Percentiles rank a stretch among this genome's conserved stretches.
phyloP scores from a whole-genome alignment of 1,140 invertebrate species.

The Capitella teleta region DNA sequence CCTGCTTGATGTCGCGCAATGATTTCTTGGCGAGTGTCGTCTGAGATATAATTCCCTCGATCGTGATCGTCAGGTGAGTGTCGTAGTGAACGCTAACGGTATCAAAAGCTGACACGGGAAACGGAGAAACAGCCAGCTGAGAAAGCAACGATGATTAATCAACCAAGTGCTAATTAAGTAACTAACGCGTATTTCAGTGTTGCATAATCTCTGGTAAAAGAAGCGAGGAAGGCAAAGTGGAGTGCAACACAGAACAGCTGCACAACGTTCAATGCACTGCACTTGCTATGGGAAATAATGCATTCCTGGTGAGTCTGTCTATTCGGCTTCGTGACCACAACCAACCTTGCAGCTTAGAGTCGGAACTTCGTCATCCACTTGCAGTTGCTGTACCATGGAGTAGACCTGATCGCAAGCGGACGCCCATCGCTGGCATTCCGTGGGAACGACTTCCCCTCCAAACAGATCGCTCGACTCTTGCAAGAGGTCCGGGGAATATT shows the following conservation, averaged over 20 bases:
- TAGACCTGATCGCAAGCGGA: too few species aligned
- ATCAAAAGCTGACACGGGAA: conserved; percentile 63
- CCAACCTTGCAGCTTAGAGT: too few species aligned
- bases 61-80: conserved; percentile 68
- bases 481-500: too few species aligned
- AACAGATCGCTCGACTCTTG: too few species aligned
- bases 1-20: conserved; percentile 53
- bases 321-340: too few species aligned
- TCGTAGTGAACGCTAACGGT: conserved; percentile 63
- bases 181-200: not conserved
- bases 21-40: conserved; percentile 49
- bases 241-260: conserved; percentile 53
- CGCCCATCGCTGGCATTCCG: too few species aligned
- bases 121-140: conserved; percentile 69
- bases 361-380: too few species aligned
- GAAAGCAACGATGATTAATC: conserved; percentile 11
- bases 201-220: conserved; percentile 60
- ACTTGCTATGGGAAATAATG: conserved; percentile 60
- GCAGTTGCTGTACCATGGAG: too few species aligned
- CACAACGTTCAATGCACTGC: conserved; percentile 58
- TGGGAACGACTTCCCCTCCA: too few species aligned
- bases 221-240: conserved; percentile 67
- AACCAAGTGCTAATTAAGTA: not conserved
- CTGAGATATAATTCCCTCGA: conserved; percentile 75
- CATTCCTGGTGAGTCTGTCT: too few species aligned